Evolutionary conservation across 2,888 invertebrate genomes (phyloP), one percentile per base, ranked within the genome.

Genomic region (Tetropium fuscum): DNA sequence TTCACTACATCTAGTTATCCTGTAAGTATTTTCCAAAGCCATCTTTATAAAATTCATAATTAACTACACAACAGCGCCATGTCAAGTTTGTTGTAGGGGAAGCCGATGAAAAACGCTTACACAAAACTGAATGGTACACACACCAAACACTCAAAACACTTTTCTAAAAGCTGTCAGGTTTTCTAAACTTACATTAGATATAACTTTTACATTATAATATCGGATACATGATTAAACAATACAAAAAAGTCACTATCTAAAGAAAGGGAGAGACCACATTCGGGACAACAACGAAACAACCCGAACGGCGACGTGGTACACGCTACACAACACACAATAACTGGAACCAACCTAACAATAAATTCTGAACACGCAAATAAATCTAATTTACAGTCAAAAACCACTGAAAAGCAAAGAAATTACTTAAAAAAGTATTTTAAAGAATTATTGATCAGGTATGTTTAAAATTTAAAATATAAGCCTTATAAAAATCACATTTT

Each of bases 161-260:
- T 25, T 7, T 45, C 8, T 20, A 8, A 19, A 43, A 25, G 3
- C 41, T 27, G 2, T 34, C 7, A 10, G 11, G 19, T 19, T n/a
- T 32, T 11, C 8, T 36, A 55, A 71, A 74, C 74, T 76, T 73
- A 75, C 75, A 71, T 69, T 71, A 70, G 71, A 73, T 70, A 72
- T 72, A 74, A 77, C 77, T 80, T 79, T 76, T 79, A 81, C 81
- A 80, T 72, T 78, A 78, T 80, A 81, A 77, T 80, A 81, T 81
- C 80, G 82, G 83, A 81, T 84, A 83, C 82, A 84, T 83, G 79
- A 81, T 80, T 80, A 75, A 81, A 78, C 76, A 83, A 83, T 80
- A 81, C 80, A 83, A 83, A 83, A 77, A 83, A 83, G 71, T 74
- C 74, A 75, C 74, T 74, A 74, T 69, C 74, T 71, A 73, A 73